These are phyloP conservation scores for Oriolus oriolus DNA, from an alignment of 2,113 vertebrate species.

Conservation along the genomic window DNA sequence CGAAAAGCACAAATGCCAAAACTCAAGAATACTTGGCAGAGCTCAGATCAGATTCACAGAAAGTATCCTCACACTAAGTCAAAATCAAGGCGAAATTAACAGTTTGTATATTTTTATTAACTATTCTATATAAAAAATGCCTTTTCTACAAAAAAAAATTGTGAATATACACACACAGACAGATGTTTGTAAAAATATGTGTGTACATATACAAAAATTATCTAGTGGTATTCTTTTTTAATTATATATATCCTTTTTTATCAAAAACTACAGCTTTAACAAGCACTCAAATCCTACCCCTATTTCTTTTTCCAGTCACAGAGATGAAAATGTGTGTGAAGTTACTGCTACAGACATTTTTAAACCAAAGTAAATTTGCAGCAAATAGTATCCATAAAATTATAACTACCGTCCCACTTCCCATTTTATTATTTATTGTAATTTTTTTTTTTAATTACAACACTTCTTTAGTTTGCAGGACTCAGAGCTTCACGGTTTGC, in stretches of 20 bases:
- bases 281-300: neutral
- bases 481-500: neutral
- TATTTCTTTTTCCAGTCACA: neutral
- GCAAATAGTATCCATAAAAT: neutral
- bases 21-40: neutral
- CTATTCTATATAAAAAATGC: neutral
- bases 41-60: neutral
- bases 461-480: neutral
- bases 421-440: neutral
- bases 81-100: neutral
- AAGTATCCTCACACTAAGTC: neutral
- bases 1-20: neutral
- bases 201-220: neutral
- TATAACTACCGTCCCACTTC: neutral
- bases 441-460: neutral
- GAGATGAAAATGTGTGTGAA: neutral
- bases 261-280: neutral
- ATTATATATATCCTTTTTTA: neutral
- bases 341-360: neutral
- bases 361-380: neutral
- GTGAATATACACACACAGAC: accelerated
- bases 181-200: neutral
- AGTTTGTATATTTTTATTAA: neutral
- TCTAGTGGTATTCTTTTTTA: neutral
- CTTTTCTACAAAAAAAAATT: neutral